These are phyloP conservation scores for Stegophylla sp. DNA, from an alignment of 2,888 invertebrate genomes.

Conservation along the genomic window DNA sequence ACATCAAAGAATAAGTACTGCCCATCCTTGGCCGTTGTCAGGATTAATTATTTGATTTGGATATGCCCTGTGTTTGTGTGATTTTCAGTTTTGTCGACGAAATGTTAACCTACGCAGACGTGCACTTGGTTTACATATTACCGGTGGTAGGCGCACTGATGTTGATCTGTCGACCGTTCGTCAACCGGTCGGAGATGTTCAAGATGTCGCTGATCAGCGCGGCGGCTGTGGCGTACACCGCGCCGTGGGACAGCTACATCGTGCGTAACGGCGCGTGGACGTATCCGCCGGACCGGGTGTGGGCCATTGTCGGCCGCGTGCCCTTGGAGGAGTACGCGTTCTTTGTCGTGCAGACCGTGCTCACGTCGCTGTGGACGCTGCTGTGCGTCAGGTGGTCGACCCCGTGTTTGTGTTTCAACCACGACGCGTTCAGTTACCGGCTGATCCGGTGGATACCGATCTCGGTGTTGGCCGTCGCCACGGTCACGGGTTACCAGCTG, in stretches of 20 bases:
- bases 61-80: too few relatives aligned
- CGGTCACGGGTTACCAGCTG: background rate
- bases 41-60: too few relatives aligned
- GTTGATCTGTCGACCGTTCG: background rate
- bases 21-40: too few relatives aligned
- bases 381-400: background rate
- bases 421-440: background rate
- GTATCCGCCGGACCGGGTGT: background rate
- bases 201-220: background rate
- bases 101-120: background rate
- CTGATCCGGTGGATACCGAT: conserved; percentile 8
- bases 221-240: background rate
- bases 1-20: too few relatives aligned
- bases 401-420: background rate
- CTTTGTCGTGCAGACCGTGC: background rate
- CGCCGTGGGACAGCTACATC: conserved; percentile 6
- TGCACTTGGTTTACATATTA: background rate
- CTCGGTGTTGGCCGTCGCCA: background rate
- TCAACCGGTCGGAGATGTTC: background rate
- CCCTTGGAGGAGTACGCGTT: conserved; percentile 10
- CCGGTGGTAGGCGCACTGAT: background rate
- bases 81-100: too few relatives aligned
- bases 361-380: background rate
- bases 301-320: background rate
- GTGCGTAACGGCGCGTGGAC: background rate